These are phyloP conservation scores for Tuta absoluta DNA, from an alignment of 2,888 invertebrate species.

Conservation along the genomic window DNA sequence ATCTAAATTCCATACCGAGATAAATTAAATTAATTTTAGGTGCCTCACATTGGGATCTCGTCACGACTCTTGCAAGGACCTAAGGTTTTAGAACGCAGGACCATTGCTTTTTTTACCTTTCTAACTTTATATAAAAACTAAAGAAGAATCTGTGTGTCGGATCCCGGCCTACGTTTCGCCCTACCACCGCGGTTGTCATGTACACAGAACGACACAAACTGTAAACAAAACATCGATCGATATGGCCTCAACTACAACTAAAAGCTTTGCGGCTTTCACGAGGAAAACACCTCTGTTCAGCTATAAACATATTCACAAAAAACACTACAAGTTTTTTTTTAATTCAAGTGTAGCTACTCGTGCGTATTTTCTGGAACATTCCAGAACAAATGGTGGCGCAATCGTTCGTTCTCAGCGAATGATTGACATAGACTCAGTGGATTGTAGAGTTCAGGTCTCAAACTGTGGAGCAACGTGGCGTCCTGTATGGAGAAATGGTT, in stretches of 20 bases:
- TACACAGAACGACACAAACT: conserved; percentile 72
- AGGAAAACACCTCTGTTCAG: conserved; percentile 49
- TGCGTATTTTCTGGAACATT: conserved; percentile 40
- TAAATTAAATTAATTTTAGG: too few relatives aligned
- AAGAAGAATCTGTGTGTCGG: conserved; percentile 16
- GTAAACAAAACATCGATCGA: conserved; percentile 78
- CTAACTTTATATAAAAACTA: background rate
- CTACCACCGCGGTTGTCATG: conserved; percentile 76
- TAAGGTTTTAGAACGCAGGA: too few relatives aligned
- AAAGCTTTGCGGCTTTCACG: conserved; percentile 60
- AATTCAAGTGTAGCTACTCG: conserved; percentile 29
- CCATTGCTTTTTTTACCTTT: too few relatives aligned
- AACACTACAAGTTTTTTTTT: background rate
- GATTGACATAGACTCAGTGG: conserved; percentile 53
- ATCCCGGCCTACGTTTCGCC: conserved; percentile 55
- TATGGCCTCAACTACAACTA: conserved; percentile 62
- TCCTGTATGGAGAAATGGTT: conserved; percentile 95
- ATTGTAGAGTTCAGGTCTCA: conserved; percentile 56
- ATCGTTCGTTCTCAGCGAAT: conserved; percentile 61
- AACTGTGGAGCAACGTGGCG: conserved; percentile 75
- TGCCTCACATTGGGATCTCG: too few relatives aligned
- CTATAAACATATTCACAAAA: background rate
- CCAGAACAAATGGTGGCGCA: conserved; percentile 60
- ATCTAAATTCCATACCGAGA: too few relatives aligned
- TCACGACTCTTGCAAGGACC: too few relatives aligned